Percentiles rank a stretch among this genome's conserved stretches.
Conservation (phyloP, 2,797 vertebrate genomes). For the Anguilla marmorata region DNA sequence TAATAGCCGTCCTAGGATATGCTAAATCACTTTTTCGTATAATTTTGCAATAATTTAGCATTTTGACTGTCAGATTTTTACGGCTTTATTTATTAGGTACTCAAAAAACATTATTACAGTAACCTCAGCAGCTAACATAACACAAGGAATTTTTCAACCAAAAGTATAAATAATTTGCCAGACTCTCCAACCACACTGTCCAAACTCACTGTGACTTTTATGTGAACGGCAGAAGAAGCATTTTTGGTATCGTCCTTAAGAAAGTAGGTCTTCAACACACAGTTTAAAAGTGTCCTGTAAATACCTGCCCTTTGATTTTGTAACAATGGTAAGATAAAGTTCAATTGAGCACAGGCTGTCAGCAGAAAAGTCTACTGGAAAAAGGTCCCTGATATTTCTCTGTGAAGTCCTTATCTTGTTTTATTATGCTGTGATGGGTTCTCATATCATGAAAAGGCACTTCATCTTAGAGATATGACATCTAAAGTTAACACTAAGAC, state of each 20-base stretch:
- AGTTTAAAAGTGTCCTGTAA: not conserved
- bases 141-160: not conserved
- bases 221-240: not conserved
- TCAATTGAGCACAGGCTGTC: not conserved
- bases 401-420: constrained; percentile 20
- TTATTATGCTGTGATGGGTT: constrained; percentile 22
- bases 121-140: constrained; percentile 8
- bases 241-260: not conserved
- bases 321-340: constrained; percentile 19
- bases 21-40: not conserved
- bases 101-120: constrained; percentile 12
- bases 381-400: not conserved
- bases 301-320: not conserved
- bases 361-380: not conserved
- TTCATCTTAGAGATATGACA: constrained; percentile 33
- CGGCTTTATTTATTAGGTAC: constrained; percentile 23
- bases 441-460: constrained; percentile 7
- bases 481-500: constrained; percentile 19
- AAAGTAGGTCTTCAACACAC: not conserved
- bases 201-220: not conserved
- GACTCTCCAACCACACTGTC: not conserved
- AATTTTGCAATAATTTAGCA: not conserved
- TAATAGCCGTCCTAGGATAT: constrained; percentile 13
- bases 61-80: not conserved
- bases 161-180: not conserved